phyloP scores from a whole-genome alignment of 2,888 invertebrate species.

The Griposia aprilina region DNA sequence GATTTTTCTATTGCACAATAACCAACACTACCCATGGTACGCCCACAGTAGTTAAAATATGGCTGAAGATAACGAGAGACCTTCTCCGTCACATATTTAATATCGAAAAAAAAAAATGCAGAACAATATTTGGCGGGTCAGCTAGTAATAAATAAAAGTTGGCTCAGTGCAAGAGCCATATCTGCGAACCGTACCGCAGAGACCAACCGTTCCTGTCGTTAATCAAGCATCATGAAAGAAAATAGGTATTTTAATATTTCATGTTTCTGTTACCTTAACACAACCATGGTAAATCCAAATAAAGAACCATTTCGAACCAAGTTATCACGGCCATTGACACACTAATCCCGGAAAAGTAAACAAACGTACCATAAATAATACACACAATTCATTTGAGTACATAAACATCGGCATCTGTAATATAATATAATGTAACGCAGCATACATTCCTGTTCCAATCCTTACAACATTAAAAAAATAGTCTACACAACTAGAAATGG shows the following conservation, averaged over 20 bases:
- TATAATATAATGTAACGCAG: conserved; percentile 27
- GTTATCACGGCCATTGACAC: conserved; percentile 44
- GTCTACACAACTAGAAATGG: not conserved
- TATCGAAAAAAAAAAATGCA: no score
- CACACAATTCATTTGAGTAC: conserved; percentile 31
- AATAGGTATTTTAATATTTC: conserved; percentile 39
- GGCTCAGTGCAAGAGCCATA: not conserved
- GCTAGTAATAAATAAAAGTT: not conserved
- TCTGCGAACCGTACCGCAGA: not conserved
- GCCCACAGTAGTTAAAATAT: no score
- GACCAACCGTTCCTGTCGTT: not conserved
- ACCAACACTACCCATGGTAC: no score
- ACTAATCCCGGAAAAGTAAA: conserved; percentile 49
- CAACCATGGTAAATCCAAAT: not conserved
- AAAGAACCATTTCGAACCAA: not conserved
- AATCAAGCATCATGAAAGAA: not conserved
- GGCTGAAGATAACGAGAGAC: no score
- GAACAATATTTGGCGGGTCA: no score
- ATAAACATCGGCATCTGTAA: conserved; percentile 27
- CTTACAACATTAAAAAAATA: conserved; percentile 18
- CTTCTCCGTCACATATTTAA: no score
- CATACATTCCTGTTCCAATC: conserved; percentile 40
- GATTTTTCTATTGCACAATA: no score
- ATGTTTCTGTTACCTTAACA: conserved; percentile 13
- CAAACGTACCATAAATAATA: conserved; percentile 47